A percentile compares a stretch with the other conserved stretches of the same genome.
These are phyloP conservation scores for Zosterops pallidus DNA, from an alignment of 2,113 vertebrate genomes.

Conservation along the genomic window DNA sequence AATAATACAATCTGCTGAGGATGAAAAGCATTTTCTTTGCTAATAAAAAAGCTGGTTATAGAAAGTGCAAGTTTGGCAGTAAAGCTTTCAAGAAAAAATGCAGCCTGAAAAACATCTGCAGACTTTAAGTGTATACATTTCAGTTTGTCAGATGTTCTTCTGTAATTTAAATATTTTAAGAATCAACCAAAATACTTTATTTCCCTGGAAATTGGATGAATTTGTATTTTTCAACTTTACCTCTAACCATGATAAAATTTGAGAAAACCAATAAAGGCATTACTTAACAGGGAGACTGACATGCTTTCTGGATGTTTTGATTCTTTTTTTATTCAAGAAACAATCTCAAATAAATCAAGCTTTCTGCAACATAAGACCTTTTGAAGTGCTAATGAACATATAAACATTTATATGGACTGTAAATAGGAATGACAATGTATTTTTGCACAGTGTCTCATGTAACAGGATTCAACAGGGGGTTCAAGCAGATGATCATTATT, in stretches of 20 bases:
- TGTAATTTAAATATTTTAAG: slow-evolving; percentile 41
- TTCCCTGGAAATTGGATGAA: background rate
- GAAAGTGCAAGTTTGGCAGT: slow-evolving; percentile 40
- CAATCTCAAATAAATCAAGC: background rate
- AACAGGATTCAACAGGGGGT: background rate
- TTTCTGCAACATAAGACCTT: background rate
- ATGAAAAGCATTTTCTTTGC: slow-evolving; percentile 36
- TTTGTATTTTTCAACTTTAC: slow-evolving; percentile 19
- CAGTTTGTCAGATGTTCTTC: slow-evolving; percentile 26
- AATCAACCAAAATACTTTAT: slow-evolving; percentile 37
- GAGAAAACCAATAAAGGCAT: background rate
- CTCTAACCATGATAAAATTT: background rate
- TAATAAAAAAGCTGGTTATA: slow-evolving; percentile 49
- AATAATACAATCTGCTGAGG: slow-evolving; percentile 40
- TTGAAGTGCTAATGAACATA: slow-evolving; percentile 14
- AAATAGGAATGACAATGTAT: background rate
- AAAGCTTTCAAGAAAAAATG: slow-evolving; percentile 33
- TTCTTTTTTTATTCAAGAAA: background rate
- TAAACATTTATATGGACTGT: background rate
- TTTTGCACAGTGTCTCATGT: background rate
- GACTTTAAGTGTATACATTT: background rate
- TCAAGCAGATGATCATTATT: background rate
- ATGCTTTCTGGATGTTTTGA: background rate
- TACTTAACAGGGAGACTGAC: background rate
- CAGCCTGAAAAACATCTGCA: slow-evolving; percentile 47